Percentiles rank a stretch among this genome's conserved stretches.
phyloP scores from a whole-genome alignment of 1,140 invertebrate species.

The Semibalanus balanoides region DNA sequence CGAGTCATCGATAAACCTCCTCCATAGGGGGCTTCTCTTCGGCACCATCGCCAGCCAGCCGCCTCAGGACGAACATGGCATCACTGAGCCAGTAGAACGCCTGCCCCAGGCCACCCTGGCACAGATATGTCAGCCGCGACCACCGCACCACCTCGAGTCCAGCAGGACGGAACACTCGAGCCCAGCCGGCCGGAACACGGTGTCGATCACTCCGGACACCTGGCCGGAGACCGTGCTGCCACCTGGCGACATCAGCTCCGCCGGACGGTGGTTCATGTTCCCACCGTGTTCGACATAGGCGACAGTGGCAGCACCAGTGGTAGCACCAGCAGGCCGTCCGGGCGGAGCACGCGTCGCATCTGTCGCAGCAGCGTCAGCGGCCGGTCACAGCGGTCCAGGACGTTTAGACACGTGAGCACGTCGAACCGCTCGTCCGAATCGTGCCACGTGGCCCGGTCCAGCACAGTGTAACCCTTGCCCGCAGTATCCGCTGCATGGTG shows the following conservation, averaged over 20 bases:
- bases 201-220: not conserved
- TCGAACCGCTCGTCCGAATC: slow-evolving; percentile 44
- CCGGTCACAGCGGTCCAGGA: slow-evolving; percentile 73
- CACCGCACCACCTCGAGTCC: slow-evolving; percentile 45
- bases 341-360: slow-evolving; percentile 45
- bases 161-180: not conserved
- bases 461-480: slow-evolving; percentile 58
- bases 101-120: slow-evolving; percentile 82
- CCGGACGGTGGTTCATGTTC: not conserved
- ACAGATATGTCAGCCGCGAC: slow-evolving; percentile 77
- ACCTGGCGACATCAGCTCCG: not conserved
- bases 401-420: slow-evolving; percentile 71
- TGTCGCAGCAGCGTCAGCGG: slow-evolving; percentile 55
- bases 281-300: slow-evolving; percentile 69
- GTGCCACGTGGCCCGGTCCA: slow-evolving; percentile 62
- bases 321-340: slow-evolving; percentile 53
- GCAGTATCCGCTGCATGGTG: slow-evolving; percentile 59
- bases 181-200: not conserved
- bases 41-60: not conserved
- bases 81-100: slow-evolving; percentile 83
- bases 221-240: not conserved
- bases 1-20: too few species aligned
- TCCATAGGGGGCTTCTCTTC: not conserved
- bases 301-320: slow-evolving; percentile 76
- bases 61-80: slow-evolving; percentile 49